phyloP scores from a whole-genome alignment of 92 coral and sea anemone species.

The Phenganax marumi region DNA sequence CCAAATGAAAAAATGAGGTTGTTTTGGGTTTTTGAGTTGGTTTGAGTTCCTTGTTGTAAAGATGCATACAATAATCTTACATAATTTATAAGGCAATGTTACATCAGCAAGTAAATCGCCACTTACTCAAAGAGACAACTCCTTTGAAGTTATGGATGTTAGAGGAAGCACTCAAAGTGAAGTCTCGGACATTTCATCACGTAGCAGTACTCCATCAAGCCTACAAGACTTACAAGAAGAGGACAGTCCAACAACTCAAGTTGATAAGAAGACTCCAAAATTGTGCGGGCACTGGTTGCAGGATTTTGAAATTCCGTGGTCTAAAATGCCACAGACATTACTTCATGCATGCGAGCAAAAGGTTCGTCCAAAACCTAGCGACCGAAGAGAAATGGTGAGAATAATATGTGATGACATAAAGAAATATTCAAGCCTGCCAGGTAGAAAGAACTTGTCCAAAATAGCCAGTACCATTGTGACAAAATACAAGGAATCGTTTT shows the following conservation, averaged over 20 bases:
- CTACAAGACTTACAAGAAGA: background rate
- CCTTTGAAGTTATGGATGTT: constrained; percentile 2
- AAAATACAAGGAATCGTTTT: constrained; percentile 19
- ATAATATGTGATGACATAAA: constrained; percentile 17
- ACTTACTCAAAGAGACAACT: constrained; percentile 8
- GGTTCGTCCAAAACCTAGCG: constrained; percentile 16
- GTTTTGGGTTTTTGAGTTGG: no score
- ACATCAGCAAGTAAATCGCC: constrained; percentile 11
- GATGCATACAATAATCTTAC: background rate
- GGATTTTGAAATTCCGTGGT: constrained; percentile 25
- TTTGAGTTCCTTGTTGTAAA: background rate
- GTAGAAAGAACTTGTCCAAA: constrained; percentile 33
- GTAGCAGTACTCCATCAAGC: background rate
- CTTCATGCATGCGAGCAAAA: constrained; percentile 18
- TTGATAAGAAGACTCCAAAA: constrained; percentile 13
- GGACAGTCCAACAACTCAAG: constrained; percentile 5
- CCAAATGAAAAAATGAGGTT: no score
- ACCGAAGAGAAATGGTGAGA: constrained; percentile 25
- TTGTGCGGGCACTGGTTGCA: constrained; percentile 7
- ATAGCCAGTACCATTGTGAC: constrained; percentile 19
- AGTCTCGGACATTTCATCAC: background rate
- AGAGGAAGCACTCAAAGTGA: background rate
- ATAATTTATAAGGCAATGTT: constrained; percentile 19
- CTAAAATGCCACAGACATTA: constrained; percentile 24
- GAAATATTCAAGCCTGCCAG: constrained; percentile 9